Evolutionary conservation across 2,888 invertebrate genomes (phyloP).

Genomic region (Sabatieria punctata): DNA sequence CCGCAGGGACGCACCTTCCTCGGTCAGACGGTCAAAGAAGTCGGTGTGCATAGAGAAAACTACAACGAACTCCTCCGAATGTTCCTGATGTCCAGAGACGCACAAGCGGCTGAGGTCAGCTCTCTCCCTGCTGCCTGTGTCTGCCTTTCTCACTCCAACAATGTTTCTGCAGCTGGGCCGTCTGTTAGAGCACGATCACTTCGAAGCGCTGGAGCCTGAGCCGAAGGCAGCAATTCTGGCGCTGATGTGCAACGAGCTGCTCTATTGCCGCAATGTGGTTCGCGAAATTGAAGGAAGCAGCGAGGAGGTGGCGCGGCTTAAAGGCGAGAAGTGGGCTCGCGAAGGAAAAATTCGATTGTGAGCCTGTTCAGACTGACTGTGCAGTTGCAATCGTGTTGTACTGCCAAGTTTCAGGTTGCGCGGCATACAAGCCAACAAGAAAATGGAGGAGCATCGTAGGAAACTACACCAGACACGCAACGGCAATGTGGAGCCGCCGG

Average conservation of each 20-base stretch:
- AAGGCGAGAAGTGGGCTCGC: slow-evolving; percentile 74
- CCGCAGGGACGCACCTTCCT: slow-evolving; percentile 47
- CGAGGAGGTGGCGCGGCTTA: slow-evolving; percentile 65
- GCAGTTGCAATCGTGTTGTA: too few species aligned
- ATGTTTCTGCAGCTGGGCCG: slow-evolving; percentile 41
- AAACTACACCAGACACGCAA: neutral
- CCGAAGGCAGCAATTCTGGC: slow-evolving; percentile 72
- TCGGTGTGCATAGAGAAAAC: slow-evolving; percentile 76
- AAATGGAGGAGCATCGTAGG: slow-evolving; percentile 3
- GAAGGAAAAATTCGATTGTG: slow-evolving; percentile 82
- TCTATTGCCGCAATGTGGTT: slow-evolving; percentile 70
- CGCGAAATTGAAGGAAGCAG: slow-evolving; percentile 72
- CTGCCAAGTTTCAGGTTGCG: slow-evolving; percentile 9
- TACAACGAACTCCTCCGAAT: slow-evolving; percentile 77
- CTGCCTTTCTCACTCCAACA: neutral
- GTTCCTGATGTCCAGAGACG: slow-evolving; percentile 43
- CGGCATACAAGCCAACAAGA: slow-evolving; percentile 10
- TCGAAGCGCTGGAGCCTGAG: slow-evolving; percentile 63
- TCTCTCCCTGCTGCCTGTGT: slow-evolving; percentile 30
- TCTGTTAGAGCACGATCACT: slow-evolving; percentile 61
- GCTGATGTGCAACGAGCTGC: slow-evolving; percentile 78
- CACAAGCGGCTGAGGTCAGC: slow-evolving; percentile 4
- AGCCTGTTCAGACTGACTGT: too few species aligned
- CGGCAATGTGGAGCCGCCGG: too few species aligned
- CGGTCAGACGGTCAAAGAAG: slow-evolving; percentile 60